Base-by-base conservation (phyloP, 2,113 vertebrate species). In the Elachura formosa region DNA sequence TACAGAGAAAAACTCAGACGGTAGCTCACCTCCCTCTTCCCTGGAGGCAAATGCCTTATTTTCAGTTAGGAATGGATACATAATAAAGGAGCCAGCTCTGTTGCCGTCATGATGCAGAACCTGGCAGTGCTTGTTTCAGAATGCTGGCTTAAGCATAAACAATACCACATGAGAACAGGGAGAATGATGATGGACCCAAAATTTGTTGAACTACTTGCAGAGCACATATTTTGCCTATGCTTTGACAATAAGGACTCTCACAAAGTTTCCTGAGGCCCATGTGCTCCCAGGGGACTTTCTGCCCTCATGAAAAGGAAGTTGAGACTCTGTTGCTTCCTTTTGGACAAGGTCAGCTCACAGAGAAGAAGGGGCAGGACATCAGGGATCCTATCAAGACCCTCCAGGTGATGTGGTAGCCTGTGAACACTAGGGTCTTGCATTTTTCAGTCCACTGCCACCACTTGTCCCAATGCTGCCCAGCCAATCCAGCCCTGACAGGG, bases 131-230 rank as follows among this genome's bases (percentile, higher is more conserved):
- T 79, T 96, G 95, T 91, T 96, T 96, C 46, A 79, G 75, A 96
- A 67, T 86, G 93, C 95, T 96, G 63, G 93, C n/a, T 95, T 95
- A 96, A 93, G 94, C 94, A 96, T 83, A 96, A 96, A 94, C 81
- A 93, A 91, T 80, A 89, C 80, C 89, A 67, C 87, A 94, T 87
- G 89, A 91, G 91, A 94, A 89, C 75, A 90, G 22, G 19, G 20
- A 95, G 93, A 85, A 85, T 45, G 89, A 89, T 80, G 93, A 94
- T 80, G 82, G 87, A 51, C 84, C 94, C 59, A 59, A 84, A 84
- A 67, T 80, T 43, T 73, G 22, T 55, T 83, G 36, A 84, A 78
- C 23, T 91, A 34, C 74, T 92, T 94, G 41, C 38, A 76, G 52
- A 82, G 78, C 72, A 48, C 15, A 66, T 3, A 9, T 83, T 94